Base-by-base conservation (phyloP, 2,888 invertebrate genomes). In the Drosophila leonis region DNA sequence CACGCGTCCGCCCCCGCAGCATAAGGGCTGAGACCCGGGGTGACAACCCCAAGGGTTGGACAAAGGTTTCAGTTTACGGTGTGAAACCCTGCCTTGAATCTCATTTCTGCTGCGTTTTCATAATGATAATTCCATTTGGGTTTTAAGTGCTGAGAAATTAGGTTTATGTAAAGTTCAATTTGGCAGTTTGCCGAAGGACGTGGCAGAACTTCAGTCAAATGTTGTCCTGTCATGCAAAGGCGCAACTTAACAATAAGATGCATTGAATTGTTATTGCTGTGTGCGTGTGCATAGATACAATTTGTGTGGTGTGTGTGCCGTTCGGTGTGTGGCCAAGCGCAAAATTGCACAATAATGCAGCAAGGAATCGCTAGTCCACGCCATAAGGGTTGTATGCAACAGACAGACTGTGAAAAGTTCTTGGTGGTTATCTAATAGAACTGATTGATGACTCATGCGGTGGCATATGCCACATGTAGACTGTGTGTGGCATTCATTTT, bases 111-210 rank as follows among this genome's bases (percentile, higher is more conserved):
- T 77, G 80, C 81, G 68, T 65, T 85, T 72, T 72, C 77, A 82
- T 76, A 73, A 83, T 82, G 75, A 84, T 83, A 83, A 86, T 84
- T 86, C 70, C 72, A 84, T 83, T 83, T 75, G 60, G 49, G 66
- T 68, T 69, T 80, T 83, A 84, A 84, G 86, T 84, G 86, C 86
- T 82, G 70, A 62, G 82, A 84, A 86, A 84, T 84, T 86, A 82
- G 86, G 75, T 86, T 84, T 71, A 82, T 84, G 82, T 82, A 83
- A 73, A 82, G 86, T 85, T 86, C 72, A 82, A 83, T 85, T 86
- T 82, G 76, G 76, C 70, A 83, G 80, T 78, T 72, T 67, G 81
- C 72, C 78, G 76, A 76, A 51, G 51, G 27, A 37, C 33, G 41
- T 20, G 15, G 48, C 15, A 18, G 48, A 15, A 29, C 20, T 56